phyloP scores from a whole-genome alignment of 2,797 vertebrate genomes.

The Alca torda region DNA sequence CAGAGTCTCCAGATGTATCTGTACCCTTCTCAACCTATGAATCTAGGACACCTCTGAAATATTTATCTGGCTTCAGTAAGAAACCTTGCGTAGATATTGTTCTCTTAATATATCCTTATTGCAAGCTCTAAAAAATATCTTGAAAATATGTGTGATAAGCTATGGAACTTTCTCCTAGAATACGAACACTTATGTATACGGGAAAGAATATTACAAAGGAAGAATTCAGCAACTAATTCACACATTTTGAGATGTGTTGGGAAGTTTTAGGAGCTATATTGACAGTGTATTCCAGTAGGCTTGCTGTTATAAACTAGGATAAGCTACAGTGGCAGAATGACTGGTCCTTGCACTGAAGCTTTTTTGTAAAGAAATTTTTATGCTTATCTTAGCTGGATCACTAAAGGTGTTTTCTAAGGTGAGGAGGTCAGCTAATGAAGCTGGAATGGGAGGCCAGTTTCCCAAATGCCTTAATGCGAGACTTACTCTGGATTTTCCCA shows the following conservation, averaged over 20 bases:
- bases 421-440: background rate
- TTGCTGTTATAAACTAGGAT: background rate
- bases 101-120: background rate
- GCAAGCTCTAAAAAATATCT: background rate
- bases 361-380: background rate
- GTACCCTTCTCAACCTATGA: background rate
- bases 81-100: background rate
- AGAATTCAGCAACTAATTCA: background rate
- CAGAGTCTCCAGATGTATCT: background rate
- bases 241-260: background rate
- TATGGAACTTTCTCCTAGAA: background rate
- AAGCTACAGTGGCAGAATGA: background rate
- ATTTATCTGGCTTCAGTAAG: background rate
- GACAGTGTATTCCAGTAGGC: background rate
- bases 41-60: background rate
- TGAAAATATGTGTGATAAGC: background rate
- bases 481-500: background rate
- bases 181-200: background rate
- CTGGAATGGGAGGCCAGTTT: background rate
- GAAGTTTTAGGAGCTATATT: background rate
- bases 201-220: background rate
- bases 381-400: background rate
- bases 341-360: background rate
- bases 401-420: background rate
- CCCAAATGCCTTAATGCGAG: background rate